Conservation (phyloP, 2,797 vertebrate genomes). For the Schizothorax lantsangensis region DNA sequence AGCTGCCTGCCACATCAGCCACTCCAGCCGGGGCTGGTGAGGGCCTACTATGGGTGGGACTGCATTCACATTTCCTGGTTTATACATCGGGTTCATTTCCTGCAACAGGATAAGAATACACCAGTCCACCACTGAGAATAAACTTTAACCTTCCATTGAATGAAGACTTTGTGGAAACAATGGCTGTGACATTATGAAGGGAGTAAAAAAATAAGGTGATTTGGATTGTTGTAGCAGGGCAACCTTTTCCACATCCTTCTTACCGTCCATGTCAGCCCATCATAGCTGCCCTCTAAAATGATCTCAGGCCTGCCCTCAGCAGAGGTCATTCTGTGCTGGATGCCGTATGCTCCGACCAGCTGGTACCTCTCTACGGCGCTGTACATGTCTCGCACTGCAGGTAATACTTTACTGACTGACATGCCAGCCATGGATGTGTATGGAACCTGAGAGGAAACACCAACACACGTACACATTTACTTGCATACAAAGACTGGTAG, state of each 20-base stretch:
- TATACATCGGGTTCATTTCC: constrained; percentile 88
- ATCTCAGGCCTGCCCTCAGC: constrained; percentile 83
- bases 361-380: constrained; percentile 74
- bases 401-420: constrained; percentile 73
- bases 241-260: constrained; percentile 17
- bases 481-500: background rate
- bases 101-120: constrained; percentile 46
- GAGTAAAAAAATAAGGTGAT: background rate
- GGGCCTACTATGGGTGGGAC: constrained; percentile 72
- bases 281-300: constrained; percentile 84
- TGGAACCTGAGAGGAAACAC: constrained; percentile 76
- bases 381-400: constrained; percentile 70
- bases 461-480: background rate
- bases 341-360: constrained; percentile 82
- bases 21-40: constrained; percentile 84
- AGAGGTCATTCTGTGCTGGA: constrained; percentile 81
- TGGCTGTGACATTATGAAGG: background rate
- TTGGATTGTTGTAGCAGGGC: background rate
- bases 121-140: background rate
- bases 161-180: background rate
- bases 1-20: constrained; percentile 87
- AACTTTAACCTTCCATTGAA: background rate
- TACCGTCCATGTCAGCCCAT: constrained; percentile 81
- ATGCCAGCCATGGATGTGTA: constrained; percentile 80
- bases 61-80: constrained; percentile 77